Evolutionary conservation across 2,113 vertebrate genomes (phyloP).

Genomic region (Maccullochella peelii): DNA sequence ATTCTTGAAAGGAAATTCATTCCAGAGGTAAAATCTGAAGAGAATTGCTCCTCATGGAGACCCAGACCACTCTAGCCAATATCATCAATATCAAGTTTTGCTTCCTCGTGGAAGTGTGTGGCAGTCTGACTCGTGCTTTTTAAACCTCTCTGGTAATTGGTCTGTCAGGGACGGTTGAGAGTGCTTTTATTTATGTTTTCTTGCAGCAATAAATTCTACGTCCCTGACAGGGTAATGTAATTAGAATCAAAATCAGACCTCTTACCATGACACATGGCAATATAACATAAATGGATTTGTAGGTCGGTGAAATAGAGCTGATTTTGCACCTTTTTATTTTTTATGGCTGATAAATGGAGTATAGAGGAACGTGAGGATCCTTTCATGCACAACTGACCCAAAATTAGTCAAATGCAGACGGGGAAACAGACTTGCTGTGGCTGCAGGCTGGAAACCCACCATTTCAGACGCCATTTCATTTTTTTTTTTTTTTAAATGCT

Average conservation of each 20-base stretch:
- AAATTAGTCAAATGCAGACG: slow-evolving; percentile 7
- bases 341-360: background rate
- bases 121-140: background rate
- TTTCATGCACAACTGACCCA: slow-evolving; percentile 10
- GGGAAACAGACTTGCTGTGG: background rate
- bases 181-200: slow-evolving; percentile 30
- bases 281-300: slow-evolving; percentile 30
- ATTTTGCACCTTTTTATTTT: slow-evolving; percentile 16
- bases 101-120: background rate
- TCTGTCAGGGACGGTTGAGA: background rate
- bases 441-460: background rate
- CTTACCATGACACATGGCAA: slow-evolving; percentile 10
- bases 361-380: background rate
- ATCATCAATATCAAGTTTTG: background rate
- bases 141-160: slow-evolving; percentile 26
- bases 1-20: background rate
- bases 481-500: no score
- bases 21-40: slow-evolving; percentile 22
- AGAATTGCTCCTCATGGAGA: slow-evolving; percentile 5
- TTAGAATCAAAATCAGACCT: background rate
- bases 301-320: slow-evolving; percentile 18
- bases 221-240: slow-evolving; percentile 11
- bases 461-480: background rate
- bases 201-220: background rate
- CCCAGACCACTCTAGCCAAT: background rate